phyloP scores from a whole-genome alignment of 1,140 invertebrate genomes.

The Alviniconcha marisindica region DNA sequence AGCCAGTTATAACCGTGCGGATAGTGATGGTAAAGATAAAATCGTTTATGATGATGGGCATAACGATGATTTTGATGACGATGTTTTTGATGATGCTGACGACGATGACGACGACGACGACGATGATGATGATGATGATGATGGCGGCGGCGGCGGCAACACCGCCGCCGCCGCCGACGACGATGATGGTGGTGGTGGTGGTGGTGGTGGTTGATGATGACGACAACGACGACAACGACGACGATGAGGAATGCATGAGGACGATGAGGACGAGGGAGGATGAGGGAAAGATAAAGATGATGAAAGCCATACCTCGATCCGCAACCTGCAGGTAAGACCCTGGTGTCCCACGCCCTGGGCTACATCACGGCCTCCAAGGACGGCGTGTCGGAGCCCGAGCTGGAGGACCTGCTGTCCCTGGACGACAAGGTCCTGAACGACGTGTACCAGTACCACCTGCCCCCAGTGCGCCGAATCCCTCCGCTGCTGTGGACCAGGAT shows the following conservation, averaged over 20 bases:
- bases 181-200: no score
- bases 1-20: no score
- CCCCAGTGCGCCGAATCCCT: conserved; percentile 95
- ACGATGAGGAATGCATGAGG: neutral
- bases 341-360: conserved; percentile 73
- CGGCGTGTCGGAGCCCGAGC: conserved; percentile 73
- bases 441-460: conserved; percentile 98
- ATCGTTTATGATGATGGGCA: no score
- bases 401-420: conserved; percentile 74
- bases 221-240: neutral
- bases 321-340: conserved; percentile 52
- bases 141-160: no score
- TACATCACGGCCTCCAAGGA: conserved; percentile 75
- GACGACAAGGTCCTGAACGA: conserved; percentile 93
- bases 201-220: no score
- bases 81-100: no score
- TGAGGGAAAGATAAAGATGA: neutral
- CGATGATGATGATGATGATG: no score
- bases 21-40: no score
- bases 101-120: no score
- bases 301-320: neutral
- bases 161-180: no score
- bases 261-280: neutral
- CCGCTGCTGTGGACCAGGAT: conserved; percentile 94
- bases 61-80: no score